Base-by-base conservation (phyloP, 2,888 invertebrate genomes). In the Vannuccia rotundouncinata region DNA sequence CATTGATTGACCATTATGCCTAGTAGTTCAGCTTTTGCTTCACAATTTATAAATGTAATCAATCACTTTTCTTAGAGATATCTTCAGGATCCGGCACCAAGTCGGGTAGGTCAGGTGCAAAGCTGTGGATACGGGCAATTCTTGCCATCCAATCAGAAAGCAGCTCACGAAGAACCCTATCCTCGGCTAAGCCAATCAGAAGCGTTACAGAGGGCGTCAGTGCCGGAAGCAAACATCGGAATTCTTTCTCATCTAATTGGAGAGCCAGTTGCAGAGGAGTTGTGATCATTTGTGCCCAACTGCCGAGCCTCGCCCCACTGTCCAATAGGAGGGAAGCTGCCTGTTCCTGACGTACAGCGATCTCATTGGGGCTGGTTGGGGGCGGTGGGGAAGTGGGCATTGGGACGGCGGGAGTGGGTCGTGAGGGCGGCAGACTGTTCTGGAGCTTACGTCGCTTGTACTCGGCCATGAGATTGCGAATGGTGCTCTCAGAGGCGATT, bases 221-320 rank as follows among this genome's bases (percentile, higher is more conserved):
- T n/a, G 90, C 89, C 29, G 91, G 91, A 82, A 91, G 89, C 75
- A 91, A 86, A 28, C 90, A 89, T 59, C 89, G 88, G 85, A 91
- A 89, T 83, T 89, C 88, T 22, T 88, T 85, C 84, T 91, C 93
- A 31, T 87, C 90, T 83, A 95, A 90, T 85, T 95, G 94, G 86
- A 95, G 91, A 81, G 87, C 90, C 83, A 95, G 90, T 85, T 95
- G 94, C 86, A 95, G 91, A 83, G 93, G 92, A 28, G 93, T 93
- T 86, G 93, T 92, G 84, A 95, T 90, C 84, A 94, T 92, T 22
- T 73, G 22, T n/a, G 74, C 74, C 74, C 74, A 73, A n/a, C 74
- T 73, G 22, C 74, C 22, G 10, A 73, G 74, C 27, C 74, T n/a
- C 27, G 74, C 74, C 27, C 27, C 74, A 27, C 74, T 73, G 29